phyloP scores from a whole-genome alignment of 2,888 invertebrate genomes.

The Anticlea derivata region DNA sequence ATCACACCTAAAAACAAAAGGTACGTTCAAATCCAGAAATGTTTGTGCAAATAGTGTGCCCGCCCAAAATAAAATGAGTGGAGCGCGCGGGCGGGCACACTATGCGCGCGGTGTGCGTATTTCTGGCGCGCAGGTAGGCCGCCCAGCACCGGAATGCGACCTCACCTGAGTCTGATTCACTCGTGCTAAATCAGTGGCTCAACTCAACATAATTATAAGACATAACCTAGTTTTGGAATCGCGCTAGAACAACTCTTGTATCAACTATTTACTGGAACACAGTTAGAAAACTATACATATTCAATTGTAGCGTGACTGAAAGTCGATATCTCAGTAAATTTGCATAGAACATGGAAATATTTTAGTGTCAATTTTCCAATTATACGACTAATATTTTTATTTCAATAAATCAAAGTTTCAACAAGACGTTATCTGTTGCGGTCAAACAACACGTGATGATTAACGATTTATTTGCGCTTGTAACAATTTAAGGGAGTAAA shows the following conservation, averaged over 20 bases:
- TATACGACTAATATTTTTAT: conserved; percentile 8
- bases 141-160: conserved; percentile 74
- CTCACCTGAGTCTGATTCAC: conserved; percentile 82
- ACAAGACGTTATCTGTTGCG: conserved; percentile 44
- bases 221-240: conserved; percentile 55
- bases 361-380: conserved; percentile 8
- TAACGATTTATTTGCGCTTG: conserved; percentile 74
- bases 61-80: conserved; percentile 42
- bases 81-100: conserved; percentile 48
- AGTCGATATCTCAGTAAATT: conserved; percentile 4
- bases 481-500: conserved; percentile 74
- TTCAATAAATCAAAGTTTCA: conserved; percentile 40
- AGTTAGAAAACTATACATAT: conserved; percentile 1
- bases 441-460: conserved; percentile 56
- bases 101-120: conserved; percentile 71
- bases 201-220: conserved; percentile 68
- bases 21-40: conserved; percentile 50
- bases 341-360: conserved; percentile 8
- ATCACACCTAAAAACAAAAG: conserved; percentile 45
- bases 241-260: conserved; percentile 36
- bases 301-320: conserved; percentile 11
- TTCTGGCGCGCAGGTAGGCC: conserved; percentile 79
- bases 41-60: conserved; percentile 39
- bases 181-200: conserved; percentile 70
- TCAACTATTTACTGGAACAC: not conserved